These are phyloP conservation scores for Apostichopus japonicus DNA, from an alignment of 35 echinoderm and acorn worm genomes.

Conservation along the genomic window DNA sequence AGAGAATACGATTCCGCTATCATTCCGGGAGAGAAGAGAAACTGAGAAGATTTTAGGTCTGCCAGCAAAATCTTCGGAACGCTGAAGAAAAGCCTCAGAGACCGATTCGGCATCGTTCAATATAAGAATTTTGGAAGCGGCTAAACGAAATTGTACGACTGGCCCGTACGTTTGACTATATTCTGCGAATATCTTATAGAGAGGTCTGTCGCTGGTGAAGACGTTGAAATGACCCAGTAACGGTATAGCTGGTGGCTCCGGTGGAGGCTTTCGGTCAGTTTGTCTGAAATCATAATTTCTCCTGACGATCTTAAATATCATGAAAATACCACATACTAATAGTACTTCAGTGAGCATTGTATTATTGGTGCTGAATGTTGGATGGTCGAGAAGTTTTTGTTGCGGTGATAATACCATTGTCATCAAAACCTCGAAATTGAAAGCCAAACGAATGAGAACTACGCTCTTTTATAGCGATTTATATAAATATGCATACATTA, in stretches of 20 bases:
- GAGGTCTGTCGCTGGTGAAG: slow-evolving; percentile 6
- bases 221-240: slow-evolving; percentile 2
- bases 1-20: slow-evolving; percentile 73
- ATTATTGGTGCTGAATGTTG: neutral
- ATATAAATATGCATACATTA: neutral
- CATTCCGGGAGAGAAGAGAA: slow-evolving; percentile 66
- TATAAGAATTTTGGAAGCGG: slow-evolving; percentile 50
- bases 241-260: slow-evolving; percentile 6
- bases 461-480: neutral
- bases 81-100: slow-evolving; percentile 70
- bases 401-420: neutral
- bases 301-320: neutral
- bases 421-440: neutral
- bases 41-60: slow-evolving; percentile 71
- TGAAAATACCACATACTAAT: neutral
- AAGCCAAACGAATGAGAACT: neutral
- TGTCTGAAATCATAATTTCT: neutral
- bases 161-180: neutral
- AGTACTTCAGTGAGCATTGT: slow-evolving; percentile 26
- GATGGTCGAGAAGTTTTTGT: neutral
- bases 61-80: slow-evolving; percentile 68
- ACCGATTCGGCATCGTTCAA: slow-evolving; percentile 58
- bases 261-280: neutral
- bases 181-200: slow-evolving; percentile 7
- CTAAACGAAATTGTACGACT: slow-evolving; percentile 10